Conservation (phyloP, 30 jellyfish, hydroid and myxozoan genomes). For the Aurelia coerulea region DNA sequence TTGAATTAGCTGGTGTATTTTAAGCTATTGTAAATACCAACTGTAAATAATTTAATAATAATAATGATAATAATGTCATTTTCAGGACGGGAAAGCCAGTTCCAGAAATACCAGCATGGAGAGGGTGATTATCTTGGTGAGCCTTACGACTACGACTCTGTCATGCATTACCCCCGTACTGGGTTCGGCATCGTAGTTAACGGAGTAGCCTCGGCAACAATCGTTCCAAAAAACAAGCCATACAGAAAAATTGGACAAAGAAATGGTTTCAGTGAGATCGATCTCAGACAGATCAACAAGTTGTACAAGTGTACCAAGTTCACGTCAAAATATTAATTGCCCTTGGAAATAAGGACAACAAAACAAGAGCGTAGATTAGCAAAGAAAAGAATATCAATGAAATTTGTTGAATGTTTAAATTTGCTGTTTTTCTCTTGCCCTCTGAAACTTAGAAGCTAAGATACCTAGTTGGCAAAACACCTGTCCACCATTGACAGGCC, state of each 20-base stretch:
- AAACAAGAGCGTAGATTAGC: too few relatives aligned
- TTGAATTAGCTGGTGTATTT: too few relatives aligned
- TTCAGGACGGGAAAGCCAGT: slow-evolving; percentile 45
- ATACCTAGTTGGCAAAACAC: too few relatives aligned
- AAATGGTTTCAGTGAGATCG: slow-evolving; percentile 45
- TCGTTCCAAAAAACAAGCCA: slow-evolving; percentile 45
- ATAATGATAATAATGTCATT: too few relatives aligned
- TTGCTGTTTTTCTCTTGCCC: too few relatives aligned
- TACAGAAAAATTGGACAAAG: slow-evolving; percentile 60
- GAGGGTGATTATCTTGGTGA: slow-evolving; percentile 56
- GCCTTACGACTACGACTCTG: slow-evolving; percentile 60
- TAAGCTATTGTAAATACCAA: too few relatives aligned
- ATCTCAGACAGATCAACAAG: slow-evolving; percentile 57
- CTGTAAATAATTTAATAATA: too few relatives aligned
- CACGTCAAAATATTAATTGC: slow-evolving; percentile 2
- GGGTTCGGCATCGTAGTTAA: slow-evolving; percentile 37
- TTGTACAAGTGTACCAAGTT: slow-evolving; percentile 28
- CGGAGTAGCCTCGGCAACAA: slow-evolving; percentile 17
- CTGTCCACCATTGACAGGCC: too few relatives aligned
- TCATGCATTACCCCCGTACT: slow-evolving; percentile 66
- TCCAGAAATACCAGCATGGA: slow-evolving; percentile 51
- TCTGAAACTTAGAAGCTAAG: too few relatives aligned
- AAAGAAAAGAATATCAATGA: too few relatives aligned
- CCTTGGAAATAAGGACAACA: too few relatives aligned
- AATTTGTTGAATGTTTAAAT: too few relatives aligned